Evolutionary conservation across 2,888 invertebrate genomes (phyloP).

Genomic region (Caenorhabditis imperialis): DNA sequence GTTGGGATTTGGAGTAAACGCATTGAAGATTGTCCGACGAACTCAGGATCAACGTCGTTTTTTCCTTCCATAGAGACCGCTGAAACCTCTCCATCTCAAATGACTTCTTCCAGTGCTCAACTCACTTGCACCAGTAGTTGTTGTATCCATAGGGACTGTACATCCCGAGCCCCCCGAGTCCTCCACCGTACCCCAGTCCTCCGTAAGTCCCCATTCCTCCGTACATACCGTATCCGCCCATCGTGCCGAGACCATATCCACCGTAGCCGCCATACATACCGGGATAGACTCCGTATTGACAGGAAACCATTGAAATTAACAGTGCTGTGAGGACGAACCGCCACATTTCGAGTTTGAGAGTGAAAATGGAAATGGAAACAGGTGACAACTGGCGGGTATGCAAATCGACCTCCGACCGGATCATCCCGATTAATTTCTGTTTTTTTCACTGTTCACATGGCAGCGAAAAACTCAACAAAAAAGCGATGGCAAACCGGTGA

Average conservation of each 20-base stretch:
- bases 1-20: no score
- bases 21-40: no score
- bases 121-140: slow-evolving; percentile 50
- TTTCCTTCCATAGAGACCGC: slow-evolving; percentile 42
- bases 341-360: no score
- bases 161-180: slow-evolving; percentile 26
- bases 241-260: slow-evolving; percentile 17
- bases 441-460: slow-evolving; percentile 1
- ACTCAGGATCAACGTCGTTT: slow-evolving; percentile 22
- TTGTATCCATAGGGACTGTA: slow-evolving; percentile 43
- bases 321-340: no score
- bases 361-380: not conserved
- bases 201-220: slow-evolving; percentile 7
- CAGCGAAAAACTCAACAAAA: not conserved
- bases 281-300: slow-evolving; percentile 40
- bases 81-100: slow-evolving; percentile 9
- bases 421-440: slow-evolving; percentile 10
- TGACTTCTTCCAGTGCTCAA: not conserved
- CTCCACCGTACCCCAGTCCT: slow-evolving; percentile 13
- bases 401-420: slow-evolving; percentile 52
- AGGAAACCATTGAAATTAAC: not conserved
- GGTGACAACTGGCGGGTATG: slow-evolving; percentile 26
- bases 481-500: no score
- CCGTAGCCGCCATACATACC: slow-evolving; percentile 42
- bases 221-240: slow-evolving; percentile 31